phyloP scores from a whole-genome alignment of 1,140 invertebrate species.

The Drosophila melanica region DNA sequence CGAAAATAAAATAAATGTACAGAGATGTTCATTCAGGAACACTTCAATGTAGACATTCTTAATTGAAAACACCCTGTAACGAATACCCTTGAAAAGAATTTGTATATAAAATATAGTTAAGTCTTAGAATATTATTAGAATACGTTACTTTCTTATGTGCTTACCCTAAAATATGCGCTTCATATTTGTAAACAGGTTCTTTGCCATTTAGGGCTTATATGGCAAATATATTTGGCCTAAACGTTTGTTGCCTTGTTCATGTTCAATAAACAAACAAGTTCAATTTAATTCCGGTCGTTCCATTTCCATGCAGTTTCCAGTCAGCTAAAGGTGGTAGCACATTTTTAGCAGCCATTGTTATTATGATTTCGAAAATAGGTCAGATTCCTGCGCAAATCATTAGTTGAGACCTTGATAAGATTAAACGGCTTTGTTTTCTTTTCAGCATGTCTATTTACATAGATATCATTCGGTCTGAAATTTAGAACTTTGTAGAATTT shows the following conservation, averaged over 20 bases:
- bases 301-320: not conserved
- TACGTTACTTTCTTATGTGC: not conserved
- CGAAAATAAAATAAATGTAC: conserved; percentile 59
- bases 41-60: not conserved
- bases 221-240: not conserved
- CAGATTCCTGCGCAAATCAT: conserved; percentile 50
- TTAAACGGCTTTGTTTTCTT: conserved; percentile 45
- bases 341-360: conserved; percentile 42
- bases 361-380: conserved; percentile 63
- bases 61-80: conserved; percentile 18
- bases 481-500: not conserved
- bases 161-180: not conserved
- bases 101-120: not conserved
- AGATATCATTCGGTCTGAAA: not conserved
- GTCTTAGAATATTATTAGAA: not conserved
- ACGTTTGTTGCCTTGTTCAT: conserved; percentile 25
- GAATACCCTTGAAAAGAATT: not conserved
- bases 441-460: conserved; percentile 7
- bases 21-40: conserved; percentile 8
- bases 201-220: not conserved
- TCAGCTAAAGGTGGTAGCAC: conserved; percentile 34
- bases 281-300: conserved; percentile 15
- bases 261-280: not conserved
- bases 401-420: conserved; percentile 60
- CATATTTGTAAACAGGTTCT: conserved; percentile 1